Base-by-base conservation (phyloP, 2,797 vertebrate genomes). In the Pteropus rufus region DNA sequence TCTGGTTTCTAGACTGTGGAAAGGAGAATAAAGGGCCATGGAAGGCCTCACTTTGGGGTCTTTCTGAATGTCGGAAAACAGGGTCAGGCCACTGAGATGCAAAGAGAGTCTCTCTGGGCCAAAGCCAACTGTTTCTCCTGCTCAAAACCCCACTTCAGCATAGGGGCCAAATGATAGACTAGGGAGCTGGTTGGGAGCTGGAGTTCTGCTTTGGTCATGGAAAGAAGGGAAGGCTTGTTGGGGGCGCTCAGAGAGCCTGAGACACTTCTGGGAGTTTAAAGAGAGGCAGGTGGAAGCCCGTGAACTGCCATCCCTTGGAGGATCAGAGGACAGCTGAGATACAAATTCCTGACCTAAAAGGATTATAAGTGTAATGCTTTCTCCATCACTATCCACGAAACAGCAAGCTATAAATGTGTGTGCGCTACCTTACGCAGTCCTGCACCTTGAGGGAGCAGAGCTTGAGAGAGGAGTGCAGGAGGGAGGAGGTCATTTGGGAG, bases 381-480 rank as follows among this genome's bases (percentile, higher is more conserved):
- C 26, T 18, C 83, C 26, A 58, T 16, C 7, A 12, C 18, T 36
- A 41, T 21, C 24, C 67, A 77, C 56, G 31, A 69, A 79, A 85
- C 6, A 31, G 34, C 69, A 52, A 87, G 54, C 15, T 1, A 0
- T 23, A 24, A 56, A 52, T 1, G 29, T 5, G 5, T 41, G 10
- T 1, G 6, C 3, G 0, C 21, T 12, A 49, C 19, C 34, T 14
- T 21, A n/a, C 0, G 10, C 8, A 1, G 44, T 29, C 9, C n/a
- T 29, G 41, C 26, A 3, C 49, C 15, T 10, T 0, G 7, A 34
- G 41, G 49, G n/a, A 31, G 31, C 52, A 49, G 26, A 86, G 29
- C 18, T 34, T 0, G 65, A 41, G 29, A 29, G 7, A n/a, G 10
- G 24, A 31, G 23, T 0, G 0, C 21, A 39, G 16, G n/a, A 2